These are phyloP conservation scores for Pectinophora gossypiella DNA, from an alignment of 1,140 invertebrate genomes.

Conservation along the genomic window DNA sequence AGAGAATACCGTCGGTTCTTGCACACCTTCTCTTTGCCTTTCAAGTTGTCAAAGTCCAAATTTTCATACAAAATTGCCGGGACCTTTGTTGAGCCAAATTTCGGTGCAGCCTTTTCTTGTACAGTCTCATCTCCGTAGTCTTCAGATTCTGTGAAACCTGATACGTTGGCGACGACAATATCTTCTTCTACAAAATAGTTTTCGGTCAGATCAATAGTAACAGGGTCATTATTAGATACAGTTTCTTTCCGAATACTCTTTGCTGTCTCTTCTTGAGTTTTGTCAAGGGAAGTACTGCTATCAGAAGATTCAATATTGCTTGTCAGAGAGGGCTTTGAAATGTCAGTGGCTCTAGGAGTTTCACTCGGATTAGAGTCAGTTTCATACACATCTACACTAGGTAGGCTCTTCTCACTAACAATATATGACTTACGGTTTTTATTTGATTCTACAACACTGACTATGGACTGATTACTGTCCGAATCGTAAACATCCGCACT, in stretches of 20 bases:
- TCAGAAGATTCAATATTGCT: constrained; percentile 25
- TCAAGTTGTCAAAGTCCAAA: constrained; percentile 65
- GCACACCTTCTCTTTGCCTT: constrained; percentile 48
- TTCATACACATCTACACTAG: constrained; percentile 47
- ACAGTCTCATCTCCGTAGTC: constrained; percentile 27
- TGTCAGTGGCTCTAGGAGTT: neutral
- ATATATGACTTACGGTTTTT: constrained; percentile 33
- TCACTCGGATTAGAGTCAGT: constrained; percentile 47
- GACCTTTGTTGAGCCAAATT: constrained; percentile 58
- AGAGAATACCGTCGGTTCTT: constrained; percentile 49
- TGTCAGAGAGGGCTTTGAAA: neutral
- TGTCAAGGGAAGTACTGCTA: constrained; percentile 21
- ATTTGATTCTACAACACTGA: constrained; percentile 36
- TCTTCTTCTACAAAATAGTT: constrained; percentile 39
- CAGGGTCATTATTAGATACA: constrained; percentile 13
- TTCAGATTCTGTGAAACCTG: constrained; percentile 36
- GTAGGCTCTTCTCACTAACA: constrained; percentile 44
- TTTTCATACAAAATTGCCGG: constrained; percentile 59
- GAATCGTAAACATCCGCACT: constrained; percentile 62
- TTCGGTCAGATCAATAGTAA: constrained; percentile 42
- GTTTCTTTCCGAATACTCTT: constrained; percentile 6
- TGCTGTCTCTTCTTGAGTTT: constrained; percentile 12
- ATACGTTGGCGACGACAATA: constrained; percentile 60
- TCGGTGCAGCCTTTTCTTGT: constrained; percentile 21
- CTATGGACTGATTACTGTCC: constrained; percentile 56